Base-by-base conservation (phyloP, 2,113 vertebrate species). In the Mugil cephalus region DNA sequence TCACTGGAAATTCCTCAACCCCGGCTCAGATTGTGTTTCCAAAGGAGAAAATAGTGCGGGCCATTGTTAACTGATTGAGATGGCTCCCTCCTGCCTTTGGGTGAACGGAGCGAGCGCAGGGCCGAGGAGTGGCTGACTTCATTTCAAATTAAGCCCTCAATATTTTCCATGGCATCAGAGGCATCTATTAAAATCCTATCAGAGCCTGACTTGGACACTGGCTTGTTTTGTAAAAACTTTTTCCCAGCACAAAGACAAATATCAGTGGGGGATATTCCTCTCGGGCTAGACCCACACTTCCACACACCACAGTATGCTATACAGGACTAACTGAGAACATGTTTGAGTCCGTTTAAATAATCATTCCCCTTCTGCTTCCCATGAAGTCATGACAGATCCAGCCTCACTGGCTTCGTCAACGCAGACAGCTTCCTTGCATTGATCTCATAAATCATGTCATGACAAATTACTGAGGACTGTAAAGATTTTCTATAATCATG, bases 121-220 rank as follows among this genome's bases (percentile, higher is more conserved):
- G 55, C 78, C 73, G 67, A 79, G 83, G 68, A 81, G 85, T 81
- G 84, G 87, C 52, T 89, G 87, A 87, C 84, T 90, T 89, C 72
- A 86, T 89, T 91, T 90, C 52, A 88, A 82, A 91, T 85, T 74
- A 86, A 90, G 67, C 48, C 61, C 56, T 87, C 88, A 88, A 87
- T 91, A 91, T 88, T 93, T 90, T 85, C 81, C 87, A 90, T 93
- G 87, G 86, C 85, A 90, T 87, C 66, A 59, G 69, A 87, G 21
- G 42, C 77, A 55, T 81, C 81, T 82, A 91, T 91, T 91, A 89
- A 92, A 92, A 90, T 87, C 88, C 88, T 85, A 90, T 92, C 85
- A 88, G 80, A 80, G 69, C 76, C 56, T 34, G 61, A 85, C 79
- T 83, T 84, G 74, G 85, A 80, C 74, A 43, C 18, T 0, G 43